These are phyloP conservation scores for Odontocolon sp. DNA, from an alignment of 2,888 invertebrate species.

Conservation along the genomic window DNA sequence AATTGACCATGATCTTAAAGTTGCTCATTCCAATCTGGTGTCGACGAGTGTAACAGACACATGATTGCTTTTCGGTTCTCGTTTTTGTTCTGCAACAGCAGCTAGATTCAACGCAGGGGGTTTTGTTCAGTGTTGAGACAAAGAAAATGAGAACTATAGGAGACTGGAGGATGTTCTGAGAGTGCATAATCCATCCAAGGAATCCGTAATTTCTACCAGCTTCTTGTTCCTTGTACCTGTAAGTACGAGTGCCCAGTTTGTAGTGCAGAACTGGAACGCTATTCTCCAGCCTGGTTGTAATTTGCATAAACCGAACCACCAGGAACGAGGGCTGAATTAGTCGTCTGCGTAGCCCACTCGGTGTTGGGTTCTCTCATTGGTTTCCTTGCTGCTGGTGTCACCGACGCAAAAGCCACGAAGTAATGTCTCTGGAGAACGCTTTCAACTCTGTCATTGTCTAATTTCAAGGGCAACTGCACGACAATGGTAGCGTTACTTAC, in stretches of 20 bases:
- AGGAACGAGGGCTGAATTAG: constrained; percentile 39
- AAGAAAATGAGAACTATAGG: not conserved
- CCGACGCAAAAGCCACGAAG: constrained; percentile 4
- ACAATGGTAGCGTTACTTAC: not conserved
- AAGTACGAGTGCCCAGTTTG: not conserved
- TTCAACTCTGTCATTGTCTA: not conserved
- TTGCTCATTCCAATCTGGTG: too few relatives aligned
- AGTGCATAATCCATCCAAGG: constrained; percentile 23
- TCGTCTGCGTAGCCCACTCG: not conserved
- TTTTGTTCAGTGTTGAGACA: not conserved
- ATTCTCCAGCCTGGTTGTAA: constrained; percentile 15
- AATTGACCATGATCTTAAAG: too few relatives aligned
- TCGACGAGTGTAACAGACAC: too few relatives aligned
- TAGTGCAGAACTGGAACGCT: constrained; percentile 6
- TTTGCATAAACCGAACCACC: constrained; percentile 53
- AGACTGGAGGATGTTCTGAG: not conserved
- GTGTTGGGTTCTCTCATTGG: not conserved
- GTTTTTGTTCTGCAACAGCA: too few relatives aligned
- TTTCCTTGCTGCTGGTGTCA: not conserved
- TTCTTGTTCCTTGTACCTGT: constrained; percentile 19
- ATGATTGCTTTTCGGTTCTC: too few relatives aligned
- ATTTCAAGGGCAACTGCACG: constrained; percentile 13
- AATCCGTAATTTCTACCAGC: constrained; percentile 44
- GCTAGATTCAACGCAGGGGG: not conserved
- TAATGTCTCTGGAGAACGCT: constrained; percentile 9